These are phyloP conservation scores for Lytechinus pictus DNA, from an alignment of 35 echinoderm and acorn worm genomes.

Conservation along the genomic window DNA sequence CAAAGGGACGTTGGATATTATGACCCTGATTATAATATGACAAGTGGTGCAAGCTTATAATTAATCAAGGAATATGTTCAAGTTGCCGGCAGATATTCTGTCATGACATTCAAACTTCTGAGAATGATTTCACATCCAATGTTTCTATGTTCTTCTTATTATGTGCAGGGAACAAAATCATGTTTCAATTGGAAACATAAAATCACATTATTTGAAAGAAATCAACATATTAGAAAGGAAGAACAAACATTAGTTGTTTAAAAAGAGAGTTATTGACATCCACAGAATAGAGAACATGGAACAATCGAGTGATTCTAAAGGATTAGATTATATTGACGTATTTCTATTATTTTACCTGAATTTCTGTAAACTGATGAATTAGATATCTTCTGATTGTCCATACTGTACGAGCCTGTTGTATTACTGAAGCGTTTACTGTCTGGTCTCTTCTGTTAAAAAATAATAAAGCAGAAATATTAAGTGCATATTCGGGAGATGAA, in stretches of 20 bases:
- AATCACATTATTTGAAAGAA: too few species aligned
- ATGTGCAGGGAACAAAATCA: too few species aligned
- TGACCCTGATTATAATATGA: too few species aligned
- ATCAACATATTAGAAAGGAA: too few species aligned
- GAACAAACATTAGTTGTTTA: background rate
- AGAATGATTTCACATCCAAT: too few species aligned
- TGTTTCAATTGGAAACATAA: too few species aligned
- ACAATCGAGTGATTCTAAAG: background rate
- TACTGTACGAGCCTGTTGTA: slow-evolving; percentile 75
- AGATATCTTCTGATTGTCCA: slow-evolving; percentile 66
- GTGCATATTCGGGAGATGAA: background rate
- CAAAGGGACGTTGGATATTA: too few species aligned
- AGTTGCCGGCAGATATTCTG: too few species aligned
- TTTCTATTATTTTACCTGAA: slow-evolving; percentile 50
- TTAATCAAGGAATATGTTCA: too few species aligned
- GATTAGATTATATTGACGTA: background rate
- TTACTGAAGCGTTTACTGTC: slow-evolving; percentile 81
- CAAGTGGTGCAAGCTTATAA: too few species aligned
- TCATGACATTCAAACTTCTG: too few species aligned
- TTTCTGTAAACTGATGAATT: slow-evolving; percentile 67
- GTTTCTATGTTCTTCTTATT: too few species aligned
- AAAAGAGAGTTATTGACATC: background rate
- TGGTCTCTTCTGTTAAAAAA: slow-evolving; percentile 48
- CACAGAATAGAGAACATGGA: background rate
- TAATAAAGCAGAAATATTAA: background rate